phyloP scores from a whole-genome alignment of 1,140 invertebrate genomes.

The Ridgeia piscesae region DNA sequence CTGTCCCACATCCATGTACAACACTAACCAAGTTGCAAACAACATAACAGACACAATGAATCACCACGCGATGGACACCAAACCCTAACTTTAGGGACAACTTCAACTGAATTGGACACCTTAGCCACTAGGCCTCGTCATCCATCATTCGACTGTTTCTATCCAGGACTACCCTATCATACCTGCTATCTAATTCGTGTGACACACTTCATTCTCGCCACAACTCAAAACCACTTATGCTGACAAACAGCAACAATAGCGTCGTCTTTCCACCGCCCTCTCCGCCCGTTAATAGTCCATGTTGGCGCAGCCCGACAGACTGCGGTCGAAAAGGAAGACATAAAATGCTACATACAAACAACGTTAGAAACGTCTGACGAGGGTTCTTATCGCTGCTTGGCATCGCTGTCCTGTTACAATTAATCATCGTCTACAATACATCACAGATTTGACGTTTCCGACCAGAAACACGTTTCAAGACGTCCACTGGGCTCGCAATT shows the following conservation, averaged over 20 bases:
- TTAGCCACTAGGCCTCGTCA: background rate
- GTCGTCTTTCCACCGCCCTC: background rate
- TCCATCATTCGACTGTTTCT: background rate
- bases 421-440: background rate
- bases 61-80: background rate
- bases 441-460: background rate
- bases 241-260: background rate
- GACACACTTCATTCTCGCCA: background rate
- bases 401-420: background rate
- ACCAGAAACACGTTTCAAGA: background rate
- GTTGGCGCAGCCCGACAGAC: background rate
- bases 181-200: background rate
- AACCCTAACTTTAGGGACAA: background rate
- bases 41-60: background rate
- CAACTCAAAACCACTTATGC: conserved; percentile 5
- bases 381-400: background rate
- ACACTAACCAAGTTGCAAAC: too few relatives aligned
- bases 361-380: background rate
- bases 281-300: background rate
- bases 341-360: background rate
- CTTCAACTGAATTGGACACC: background rate
- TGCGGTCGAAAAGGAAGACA: background rate
- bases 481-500: background rate
- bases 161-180: background rate
- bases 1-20: too few relatives aligned